Evolutionary conservation across 2,113 vertebrate genomes (phyloP).

Genomic region (Ctenomys sociabilis): DNA sequence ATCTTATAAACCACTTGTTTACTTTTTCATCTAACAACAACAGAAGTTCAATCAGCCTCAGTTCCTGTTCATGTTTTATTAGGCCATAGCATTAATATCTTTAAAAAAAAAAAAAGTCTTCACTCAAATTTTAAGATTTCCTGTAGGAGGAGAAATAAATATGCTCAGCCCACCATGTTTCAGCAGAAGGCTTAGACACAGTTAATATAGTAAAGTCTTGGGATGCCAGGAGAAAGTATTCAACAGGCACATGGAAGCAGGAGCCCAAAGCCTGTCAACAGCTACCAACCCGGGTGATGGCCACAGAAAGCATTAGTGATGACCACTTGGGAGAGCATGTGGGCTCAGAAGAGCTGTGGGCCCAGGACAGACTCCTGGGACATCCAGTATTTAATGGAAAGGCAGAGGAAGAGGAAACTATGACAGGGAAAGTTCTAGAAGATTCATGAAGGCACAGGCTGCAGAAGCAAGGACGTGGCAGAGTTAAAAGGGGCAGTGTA

Average conservation of each 20-base stretch:
- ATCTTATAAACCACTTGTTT: neutral
- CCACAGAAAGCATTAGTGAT: neutral
- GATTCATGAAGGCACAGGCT: neutral
- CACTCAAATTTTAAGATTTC: neutral
- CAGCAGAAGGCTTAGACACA: neutral
- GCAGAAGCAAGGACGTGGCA: neutral
- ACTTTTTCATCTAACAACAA: neutral
- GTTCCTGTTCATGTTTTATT: neutral
- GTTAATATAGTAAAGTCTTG: neutral
- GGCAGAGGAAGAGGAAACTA: neutral
- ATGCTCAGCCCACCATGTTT: neutral
- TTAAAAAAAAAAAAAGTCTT: constrained; percentile 3
- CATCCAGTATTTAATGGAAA: neutral
- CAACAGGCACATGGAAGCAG: neutral
- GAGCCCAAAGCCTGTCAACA: neutral
- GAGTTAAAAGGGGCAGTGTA: neutral
- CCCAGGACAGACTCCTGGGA: neutral
- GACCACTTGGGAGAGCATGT: neutral
- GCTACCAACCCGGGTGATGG: neutral
- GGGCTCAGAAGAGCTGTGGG: neutral
- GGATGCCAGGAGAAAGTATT: neutral
- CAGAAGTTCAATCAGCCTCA: neutral
- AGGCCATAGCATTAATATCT: neutral
- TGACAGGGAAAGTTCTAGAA: neutral
- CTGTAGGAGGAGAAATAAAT: neutral